These are phyloP conservation scores for Diachrysia chrysitis DNA, from an alignment of 2,888 invertebrate genomes.

Conservation along the genomic window DNA sequence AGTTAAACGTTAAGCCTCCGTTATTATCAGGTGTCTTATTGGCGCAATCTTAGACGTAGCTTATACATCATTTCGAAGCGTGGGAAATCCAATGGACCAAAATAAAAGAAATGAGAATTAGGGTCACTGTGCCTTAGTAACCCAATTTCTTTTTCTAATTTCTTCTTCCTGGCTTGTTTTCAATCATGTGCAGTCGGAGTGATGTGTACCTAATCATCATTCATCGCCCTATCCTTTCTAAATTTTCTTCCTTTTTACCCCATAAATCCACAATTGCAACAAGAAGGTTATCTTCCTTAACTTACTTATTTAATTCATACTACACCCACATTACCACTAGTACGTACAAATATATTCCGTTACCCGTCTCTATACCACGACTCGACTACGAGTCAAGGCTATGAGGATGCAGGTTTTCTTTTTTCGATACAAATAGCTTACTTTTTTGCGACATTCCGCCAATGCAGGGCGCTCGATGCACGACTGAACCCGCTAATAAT, in stretches of 20 bases:
- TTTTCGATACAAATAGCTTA: constrained; percentile 24
- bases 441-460: constrained; percentile 61
- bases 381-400: constrained; percentile 19
- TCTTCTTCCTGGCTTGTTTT: not conserved
- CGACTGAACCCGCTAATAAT: constrained; percentile 67
- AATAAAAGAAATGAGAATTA: too few species aligned
- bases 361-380: constrained; percentile 3
- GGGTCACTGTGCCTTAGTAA: too few species aligned
- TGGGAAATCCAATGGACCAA: not conserved
- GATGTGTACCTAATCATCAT: not conserved
- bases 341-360: constrained; percentile 1
- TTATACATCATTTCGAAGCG: not conserved
- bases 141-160: not conserved
- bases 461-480: constrained; percentile 61
- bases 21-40: not conserved
- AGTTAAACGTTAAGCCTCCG: not conserved
- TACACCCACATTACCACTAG: not conserved
- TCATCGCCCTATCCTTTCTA: not conserved
- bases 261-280: not conserved
- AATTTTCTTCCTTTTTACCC: not conserved
- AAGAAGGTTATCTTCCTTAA: too few species aligned
- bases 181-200: not conserved
- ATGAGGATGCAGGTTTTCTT: constrained; percentile 13
- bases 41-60: not conserved
- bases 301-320: not conserved